These are phyloP conservation scores for Philhelius pedissequus DNA, from an alignment of 2,888 invertebrate species.

Conservation along the genomic window DNA sequence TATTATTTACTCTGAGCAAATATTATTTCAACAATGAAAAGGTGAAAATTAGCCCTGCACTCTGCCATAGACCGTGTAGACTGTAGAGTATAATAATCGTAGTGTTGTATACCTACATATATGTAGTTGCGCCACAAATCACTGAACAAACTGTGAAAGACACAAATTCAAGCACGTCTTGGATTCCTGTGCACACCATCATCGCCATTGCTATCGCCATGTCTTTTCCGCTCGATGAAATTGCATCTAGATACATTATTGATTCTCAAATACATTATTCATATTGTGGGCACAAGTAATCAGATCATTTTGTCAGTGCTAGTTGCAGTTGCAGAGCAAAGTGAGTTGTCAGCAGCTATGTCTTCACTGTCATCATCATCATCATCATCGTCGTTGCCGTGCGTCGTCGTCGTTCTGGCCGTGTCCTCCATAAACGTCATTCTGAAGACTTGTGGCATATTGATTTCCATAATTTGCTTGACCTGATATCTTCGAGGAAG, in stretches of 20 bases:
- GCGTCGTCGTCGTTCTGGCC: not conserved
- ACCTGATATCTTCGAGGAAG: not conserved
- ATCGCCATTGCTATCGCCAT: too few relatives aligned
- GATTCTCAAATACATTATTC: constrained; percentile 67
- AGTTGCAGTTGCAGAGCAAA: constrained; percentile 23
- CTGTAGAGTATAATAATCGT: too few relatives aligned
- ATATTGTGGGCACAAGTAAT: constrained; percentile 67
- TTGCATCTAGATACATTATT: constrained; percentile 68
- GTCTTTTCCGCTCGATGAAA: constrained; percentile 46
- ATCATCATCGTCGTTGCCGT: constrained; percentile 9
- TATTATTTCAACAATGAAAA: constrained; percentile 52
- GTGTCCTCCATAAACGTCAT: constrained; percentile 7
- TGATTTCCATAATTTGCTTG: constrained; percentile 65
- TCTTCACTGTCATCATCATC: constrained; percentile 33
- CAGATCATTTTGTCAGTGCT: constrained; percentile 64
- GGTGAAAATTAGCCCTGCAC: constrained; percentile 54
- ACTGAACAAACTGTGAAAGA: constrained; percentile 14
- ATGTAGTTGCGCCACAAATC: not conserved
- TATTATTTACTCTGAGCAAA: constrained; percentile 46
- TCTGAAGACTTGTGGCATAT: constrained; percentile 52
- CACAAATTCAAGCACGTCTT: constrained; percentile 14
- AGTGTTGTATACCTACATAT: not conserved
- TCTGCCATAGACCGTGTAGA: constrained; percentile 1
- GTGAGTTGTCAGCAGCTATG: constrained; percentile 62
- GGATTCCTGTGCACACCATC: not conserved